Conservation (phyloP, 2,113 vertebrate species). For the Neogobius melanostomus region DNA sequence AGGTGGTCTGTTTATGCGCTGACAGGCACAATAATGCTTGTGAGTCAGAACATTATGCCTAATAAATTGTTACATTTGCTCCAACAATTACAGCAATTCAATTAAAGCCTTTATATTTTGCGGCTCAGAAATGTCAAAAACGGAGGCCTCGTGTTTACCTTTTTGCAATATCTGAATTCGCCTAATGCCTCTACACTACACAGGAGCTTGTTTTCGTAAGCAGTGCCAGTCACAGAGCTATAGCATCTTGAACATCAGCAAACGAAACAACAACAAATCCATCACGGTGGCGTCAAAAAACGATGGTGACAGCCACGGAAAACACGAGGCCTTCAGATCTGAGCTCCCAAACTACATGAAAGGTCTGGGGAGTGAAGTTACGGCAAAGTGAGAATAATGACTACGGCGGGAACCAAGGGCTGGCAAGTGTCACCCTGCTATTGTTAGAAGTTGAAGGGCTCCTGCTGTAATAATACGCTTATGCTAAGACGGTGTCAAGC, state of each 20-base stretch:
- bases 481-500: constrained; percentile 36
- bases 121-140: neutral
- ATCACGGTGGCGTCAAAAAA: constrained; percentile 44
- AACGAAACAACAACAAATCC: constrained; percentile 42
- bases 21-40: too few relatives aligned
- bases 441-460: constrained; percentile 40
- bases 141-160: neutral
- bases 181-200: constrained; percentile 21
- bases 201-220: constrained; percentile 28
- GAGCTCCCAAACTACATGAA: constrained; percentile 48
- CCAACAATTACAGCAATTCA: too few relatives aligned
- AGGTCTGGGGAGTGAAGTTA: constrained; percentile 29
- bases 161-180: constrained; percentile 4
- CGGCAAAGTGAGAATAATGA: constrained; percentile 61
- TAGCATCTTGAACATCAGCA: constrained; percentile 17
- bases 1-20: too few relatives aligned
- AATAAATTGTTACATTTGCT: too few relatives aligned
- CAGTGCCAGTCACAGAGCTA: constrained; percentile 22
- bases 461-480: constrained; percentile 36
- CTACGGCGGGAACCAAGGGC: constrained; percentile 48
- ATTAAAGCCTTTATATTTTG: too few relatives aligned
- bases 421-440: constrained; percentile 41
- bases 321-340: constrained; percentile 41
- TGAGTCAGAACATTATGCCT: too few relatives aligned
- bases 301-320: constrained; percentile 49